These are phyloP conservation scores for Oncopeltus fasciatus DNA, from an alignment of 1,140 invertebrate genomes.

Conservation along the genomic window DNA sequence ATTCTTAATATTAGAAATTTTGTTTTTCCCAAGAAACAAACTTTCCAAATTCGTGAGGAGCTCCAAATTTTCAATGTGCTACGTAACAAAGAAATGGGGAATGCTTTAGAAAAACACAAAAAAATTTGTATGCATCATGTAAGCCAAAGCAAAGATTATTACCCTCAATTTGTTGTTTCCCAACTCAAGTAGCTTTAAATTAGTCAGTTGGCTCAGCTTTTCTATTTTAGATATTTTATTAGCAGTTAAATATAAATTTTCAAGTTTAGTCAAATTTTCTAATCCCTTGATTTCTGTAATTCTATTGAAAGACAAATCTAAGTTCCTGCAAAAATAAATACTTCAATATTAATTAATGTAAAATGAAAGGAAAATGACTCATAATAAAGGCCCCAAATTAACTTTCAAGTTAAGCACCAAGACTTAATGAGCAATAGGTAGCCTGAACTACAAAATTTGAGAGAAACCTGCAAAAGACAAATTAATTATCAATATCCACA, in stretches of 20 bases:
- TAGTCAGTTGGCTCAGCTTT: constrained; percentile 67
- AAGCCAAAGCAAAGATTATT: not conserved
- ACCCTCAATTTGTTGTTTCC: constrained; percentile 89
- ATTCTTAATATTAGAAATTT: constrained; percentile 81
- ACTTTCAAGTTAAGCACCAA: no score
- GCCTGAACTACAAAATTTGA: no score
- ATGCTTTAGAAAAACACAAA: not conserved
- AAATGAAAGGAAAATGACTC: no score
- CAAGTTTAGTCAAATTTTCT: constrained; percentile 60
- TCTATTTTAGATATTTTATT: constrained; percentile 88
- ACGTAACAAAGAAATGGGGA: not conserved
- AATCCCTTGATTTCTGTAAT: constrained; percentile 80
- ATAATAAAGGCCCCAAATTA: no score
- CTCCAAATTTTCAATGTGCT: constrained; percentile 13
- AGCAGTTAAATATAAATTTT: constrained; percentile 80
- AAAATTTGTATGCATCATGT: not conserved
- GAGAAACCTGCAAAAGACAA: no score
- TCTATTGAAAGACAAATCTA: constrained; percentile 96
- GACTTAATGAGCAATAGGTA: no score
- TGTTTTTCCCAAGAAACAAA: constrained; percentile 90
- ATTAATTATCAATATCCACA: no score
- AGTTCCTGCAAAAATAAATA: constrained; percentile 41
- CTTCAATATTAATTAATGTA: no score
- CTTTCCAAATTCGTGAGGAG: constrained; percentile 52
- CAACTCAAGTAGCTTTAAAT: constrained; percentile 76